phyloP scores from a whole-genome alignment of 2,888 invertebrate genomes.

The Celastrina argiolus region DNA sequence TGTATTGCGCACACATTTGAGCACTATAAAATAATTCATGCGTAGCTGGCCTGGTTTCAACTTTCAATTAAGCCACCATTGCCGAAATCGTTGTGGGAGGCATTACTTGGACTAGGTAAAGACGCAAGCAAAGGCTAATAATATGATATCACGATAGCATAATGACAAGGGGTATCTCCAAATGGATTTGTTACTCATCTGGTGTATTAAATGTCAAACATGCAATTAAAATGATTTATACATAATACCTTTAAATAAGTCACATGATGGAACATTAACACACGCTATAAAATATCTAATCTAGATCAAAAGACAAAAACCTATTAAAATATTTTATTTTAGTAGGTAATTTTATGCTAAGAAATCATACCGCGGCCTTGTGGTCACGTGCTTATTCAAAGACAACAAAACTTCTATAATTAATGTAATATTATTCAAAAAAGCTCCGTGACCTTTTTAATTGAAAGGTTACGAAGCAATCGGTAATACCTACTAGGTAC shows the following conservation, averaged over 20 bases:
- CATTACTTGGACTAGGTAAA: too few relatives aligned
- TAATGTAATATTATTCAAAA: not conserved
- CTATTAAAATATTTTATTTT: not conserved
- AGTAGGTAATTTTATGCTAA: not conserved
- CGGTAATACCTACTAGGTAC: not conserved
- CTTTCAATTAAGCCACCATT: too few relatives aligned
- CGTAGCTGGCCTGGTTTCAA: too few relatives aligned
- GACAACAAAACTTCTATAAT: not conserved
- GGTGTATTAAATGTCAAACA: not conserved
- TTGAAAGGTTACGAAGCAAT: not conserved
- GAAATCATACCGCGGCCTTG: not conserved
- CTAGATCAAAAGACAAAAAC: not conserved
- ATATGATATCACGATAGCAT: not conserved
- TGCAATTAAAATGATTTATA: too few relatives aligned
- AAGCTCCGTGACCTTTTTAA: slow-evolving; percentile 15
- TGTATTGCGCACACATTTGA: too few relatives aligned
- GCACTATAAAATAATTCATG: too few relatives aligned
- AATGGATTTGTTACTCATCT: not conserved
- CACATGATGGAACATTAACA: not conserved
- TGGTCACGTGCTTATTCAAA: not conserved
- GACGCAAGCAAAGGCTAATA: too few relatives aligned
- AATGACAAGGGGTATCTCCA: too few relatives aligned
- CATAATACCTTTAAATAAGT: not conserved
- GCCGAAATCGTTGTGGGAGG: too few relatives aligned
- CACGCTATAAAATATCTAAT: not conserved